Evolutionary conservation across 2,113 vertebrate genomes (phyloP), one percentile per base, ranked within the genome.

Genomic region (Lepus europaeus): DNA sequence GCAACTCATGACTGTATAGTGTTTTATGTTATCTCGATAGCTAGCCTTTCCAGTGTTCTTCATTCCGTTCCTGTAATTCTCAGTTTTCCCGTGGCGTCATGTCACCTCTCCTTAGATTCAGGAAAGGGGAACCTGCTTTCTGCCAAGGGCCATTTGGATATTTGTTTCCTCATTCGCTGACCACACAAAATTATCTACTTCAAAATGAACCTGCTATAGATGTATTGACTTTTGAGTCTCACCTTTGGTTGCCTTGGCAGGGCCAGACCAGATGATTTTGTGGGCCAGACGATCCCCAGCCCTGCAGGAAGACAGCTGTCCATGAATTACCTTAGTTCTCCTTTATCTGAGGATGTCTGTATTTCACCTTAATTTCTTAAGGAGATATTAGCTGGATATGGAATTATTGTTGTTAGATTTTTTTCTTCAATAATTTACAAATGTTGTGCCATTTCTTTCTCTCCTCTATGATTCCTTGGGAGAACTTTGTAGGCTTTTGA

Each of bases 321-420:
- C 73, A 23, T 49, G n/a, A 90, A 29, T 79, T 82, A 27, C 68
- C 49, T 92, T 83, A 36, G 49, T 95, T 92, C 87, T 83, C 49
- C 45, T 95, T 90, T 36, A 76, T 27, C 20, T 77, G 69, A 66
- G 29, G 13, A 39, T 90, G 6, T 92, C 27, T 59, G 45, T 76
- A 81, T 91, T 86, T 92, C 36, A 61, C 69, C 51, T 91, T 95
- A 17, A 69, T 93, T 84, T 49, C 49, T 69, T 11, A 91, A 88
- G 61, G 83, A 63, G 27, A 66, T 70, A 19, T 70, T 77, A 12
- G 3, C 39, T 89, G 16, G 31, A 64, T 66, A 74, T 80, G 68
- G 33, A 78, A 61, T 84, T 72, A 25, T 66, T 66, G 13, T 73
- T 19, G 83, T 78, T 53, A 27, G 74, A 27, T 81, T 69, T 36